Percentiles rank a stretch among this genome's conserved stretches.
Evolutionary conservation across 2,797 vertebrate species (phyloP).

Genomic region (Tapera naevia): DNA sequence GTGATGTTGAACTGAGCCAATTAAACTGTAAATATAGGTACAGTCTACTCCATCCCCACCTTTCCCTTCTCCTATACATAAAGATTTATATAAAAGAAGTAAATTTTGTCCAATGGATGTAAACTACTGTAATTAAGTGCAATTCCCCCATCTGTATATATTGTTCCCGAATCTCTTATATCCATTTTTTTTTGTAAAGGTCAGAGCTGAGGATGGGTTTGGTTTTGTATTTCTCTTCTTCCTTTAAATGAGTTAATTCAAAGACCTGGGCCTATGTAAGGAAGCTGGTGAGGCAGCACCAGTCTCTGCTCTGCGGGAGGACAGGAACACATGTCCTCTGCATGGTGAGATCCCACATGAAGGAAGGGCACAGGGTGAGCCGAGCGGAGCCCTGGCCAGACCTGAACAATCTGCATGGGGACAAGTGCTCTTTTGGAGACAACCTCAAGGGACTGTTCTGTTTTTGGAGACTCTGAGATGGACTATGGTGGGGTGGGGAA

Average conservation of each 20-base stretch:
- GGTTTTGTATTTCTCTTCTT: slow-evolving; percentile 13
- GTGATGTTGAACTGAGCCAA: slow-evolving; percentile 80
- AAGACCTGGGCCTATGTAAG: neutral
- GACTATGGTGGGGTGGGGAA: neutral
- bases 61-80: slow-evolving; percentile 10
- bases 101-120: slow-evolving; percentile 80
- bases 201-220: slow-evolving; percentile 53
- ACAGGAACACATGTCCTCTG: neutral
- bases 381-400: neutral
- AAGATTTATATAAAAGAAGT: slow-evolving; percentile 79
- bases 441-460: neutral
- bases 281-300: neutral
- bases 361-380: neutral
- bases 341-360: neutral
- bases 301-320: neutral
- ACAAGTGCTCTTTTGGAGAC: fast-evolving
- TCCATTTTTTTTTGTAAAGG: slow-evolving; percentile 63
- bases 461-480: neutral
- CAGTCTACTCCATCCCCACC: slow-evolving; percentile 38
- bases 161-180: slow-evolving; percentile 26
- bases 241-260: neutral
- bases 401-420: neutral
- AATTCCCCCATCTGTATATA: slow-evolving; percentile 76
- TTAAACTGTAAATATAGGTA: slow-evolving; percentile 74
- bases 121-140: slow-evolving; percentile 82